Evolutionary conservation across 2,113 vertebrate genomes (phyloP), one percentile per base, ranked within the genome.

Genomic region (Equus przewalskii): DNA sequence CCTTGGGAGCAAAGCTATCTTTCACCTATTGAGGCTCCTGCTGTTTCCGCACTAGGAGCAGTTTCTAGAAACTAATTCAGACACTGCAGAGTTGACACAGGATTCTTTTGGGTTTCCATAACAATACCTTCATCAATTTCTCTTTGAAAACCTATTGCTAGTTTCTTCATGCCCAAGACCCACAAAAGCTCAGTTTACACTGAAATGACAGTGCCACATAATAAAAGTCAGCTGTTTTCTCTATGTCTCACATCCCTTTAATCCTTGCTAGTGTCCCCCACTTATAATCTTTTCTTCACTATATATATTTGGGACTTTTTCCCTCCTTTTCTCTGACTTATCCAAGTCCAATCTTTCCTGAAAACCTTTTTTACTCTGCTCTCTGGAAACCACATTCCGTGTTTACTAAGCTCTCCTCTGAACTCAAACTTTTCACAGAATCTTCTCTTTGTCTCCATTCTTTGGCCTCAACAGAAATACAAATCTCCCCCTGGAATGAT

Each of bases 351-450:
- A 3, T 28, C 11, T 75, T 96, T 58, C 15, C 41, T 65, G 33
- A 80, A 85, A 82, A 60, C 5, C 22, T 80, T 75, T 91, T 72
- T 28, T 16, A 44, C 28, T 79, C 30, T 84, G 5, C n/a, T 58
- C 12, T 92, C 70, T 76, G 30, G 19, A 60, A 96, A 75, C 26
- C 33, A 76, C 21, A 80, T 60, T 70, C 33, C 24, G 24, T 85
- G 36, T 87, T 93, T 72, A 56, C 22, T 64, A 93, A 85, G 33
- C 22, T 85, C 62, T 54, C 5, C 7, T 86, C 12, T 67, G 15
- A 97, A 93, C 33, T 67, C 72, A 36, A 65, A 94, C 30, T 65
- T 69, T 76, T 73, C 26, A 80, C 69, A 87, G 44, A 94, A 89
- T 62, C 11, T 22, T 78, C 6, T 22, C 10, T 83, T 64, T 75